phyloP scores from a whole-genome alignment of 2,888 invertebrate genomes.

The Liopterus haemorrhoidalis region DNA sequence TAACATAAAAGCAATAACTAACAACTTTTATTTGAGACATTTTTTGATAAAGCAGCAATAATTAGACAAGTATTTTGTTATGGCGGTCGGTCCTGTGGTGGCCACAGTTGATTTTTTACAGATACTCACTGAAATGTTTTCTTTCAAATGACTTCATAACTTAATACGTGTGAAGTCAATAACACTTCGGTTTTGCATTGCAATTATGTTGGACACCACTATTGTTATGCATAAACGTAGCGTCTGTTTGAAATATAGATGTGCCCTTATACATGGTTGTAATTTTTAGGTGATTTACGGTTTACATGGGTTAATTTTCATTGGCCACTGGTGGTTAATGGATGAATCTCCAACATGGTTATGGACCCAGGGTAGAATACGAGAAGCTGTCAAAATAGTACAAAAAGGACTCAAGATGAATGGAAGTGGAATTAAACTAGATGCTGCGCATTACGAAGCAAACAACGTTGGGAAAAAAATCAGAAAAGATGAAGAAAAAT shows the following conservation, averaged over 20 bases:
- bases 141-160: neutral
- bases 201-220: too few relatives aligned
- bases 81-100: neutral
- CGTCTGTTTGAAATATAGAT: too few relatives aligned
- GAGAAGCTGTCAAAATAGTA: slow-evolving; percentile 69
- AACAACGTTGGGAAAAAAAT: slow-evolving; percentile 50
- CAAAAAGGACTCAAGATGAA: slow-evolving; percentile 72
- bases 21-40: slow-evolving; percentile 1
- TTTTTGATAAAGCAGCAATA: neutral
- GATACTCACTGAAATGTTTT: neutral
- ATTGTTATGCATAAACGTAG: too few relatives aligned
- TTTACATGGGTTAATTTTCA: slow-evolving; percentile 63
- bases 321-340: slow-evolving; percentile 82
- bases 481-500: slow-evolving; percentile 39
- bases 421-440: slow-evolving; percentile 55
- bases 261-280: too few relatives aligned
- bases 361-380: slow-evolving; percentile 72
- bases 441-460: slow-evolving; percentile 61
- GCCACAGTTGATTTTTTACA: neutral
- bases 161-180: neutral
- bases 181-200: too few relatives aligned
- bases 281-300: slow-evolving; percentile 59
- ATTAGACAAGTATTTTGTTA: neutral
- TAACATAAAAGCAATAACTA: neutral
- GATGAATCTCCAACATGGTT: slow-evolving; percentile 86